Evolutionary conservation across 2,113 vertebrate genomes (phyloP), one percentile per base, ranked within the genome.

Genomic region (Ranitomeya variabilis): DNA sequence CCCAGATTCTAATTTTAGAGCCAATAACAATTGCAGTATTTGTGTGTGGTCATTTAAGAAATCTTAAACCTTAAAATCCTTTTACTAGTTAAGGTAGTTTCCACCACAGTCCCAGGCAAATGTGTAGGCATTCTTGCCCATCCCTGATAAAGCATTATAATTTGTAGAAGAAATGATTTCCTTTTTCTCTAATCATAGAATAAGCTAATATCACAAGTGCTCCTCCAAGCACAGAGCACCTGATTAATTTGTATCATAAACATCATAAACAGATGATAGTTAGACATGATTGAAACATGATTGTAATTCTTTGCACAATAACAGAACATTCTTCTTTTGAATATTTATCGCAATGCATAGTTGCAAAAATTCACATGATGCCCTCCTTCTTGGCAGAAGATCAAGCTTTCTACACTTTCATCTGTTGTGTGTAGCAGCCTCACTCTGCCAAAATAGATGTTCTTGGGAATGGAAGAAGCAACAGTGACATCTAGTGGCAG

Each of bases 321-420:
- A 62, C 67, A 83, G 87, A 57, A 74, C 67, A 74, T 74, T 83
- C 80, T 88, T 73, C 87, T 83, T 69, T 83, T 83, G 87, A 88
- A 88, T 88, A 88, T 88, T 74, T 83, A 83, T 76, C 52, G 67
- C 67, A 76, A 62, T 83, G 62, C 79, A 74, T 83, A 52, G 52
- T 87, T 80, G 60, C 86, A 87, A 80, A 82, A 60, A 88, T 73
- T 73, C 80, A 88, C 80, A 88, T 26, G 69, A 73, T 76, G 79
- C 55, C 87, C 87, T 83, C 78, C 78, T 82, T 82, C 80, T 88
- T 88, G 87, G 87, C 87, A 88, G 66, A 83, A 45, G 73, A 82
- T 74, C 64, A 78, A 84, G 80, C 69, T 77, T 83, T 78, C 37
- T 83, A 67, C 16, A 66, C 57, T 88, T 60, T 89, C 80, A 89